Percentiles rank a stretch among this genome's conserved stretches.
These are phyloP conservation scores for Elymnias hypermnestra DNA, from an alignment of 1,140 invertebrate genomes.

Conservation along the genomic window DNA sequence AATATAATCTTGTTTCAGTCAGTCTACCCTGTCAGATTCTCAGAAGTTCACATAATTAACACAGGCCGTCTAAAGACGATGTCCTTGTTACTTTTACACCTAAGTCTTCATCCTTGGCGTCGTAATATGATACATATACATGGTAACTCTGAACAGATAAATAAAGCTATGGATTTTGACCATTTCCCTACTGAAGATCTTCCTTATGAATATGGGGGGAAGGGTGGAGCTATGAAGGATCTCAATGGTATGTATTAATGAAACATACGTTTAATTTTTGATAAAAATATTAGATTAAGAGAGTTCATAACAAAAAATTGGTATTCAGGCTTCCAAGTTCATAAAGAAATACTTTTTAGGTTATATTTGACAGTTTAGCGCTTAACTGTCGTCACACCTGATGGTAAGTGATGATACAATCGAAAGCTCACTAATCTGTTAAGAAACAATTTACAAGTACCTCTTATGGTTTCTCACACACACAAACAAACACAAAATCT, in stretches of 20 bases:
- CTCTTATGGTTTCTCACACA: too few species aligned
- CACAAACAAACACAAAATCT: too few species aligned
- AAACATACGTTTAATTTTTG: neutral
- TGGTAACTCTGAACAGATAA: slow-evolving; percentile 37
- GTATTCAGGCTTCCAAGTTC: too few species aligned
- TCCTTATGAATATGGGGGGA: slow-evolving; percentile 61
- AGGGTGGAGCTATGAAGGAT: slow-evolving; percentile 63
- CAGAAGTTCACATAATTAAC: slow-evolving; percentile 61
- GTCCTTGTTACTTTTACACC: slow-evolving; percentile 50
- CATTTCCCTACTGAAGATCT: slow-evolving; percentile 46
- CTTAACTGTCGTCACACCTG: too few species aligned
- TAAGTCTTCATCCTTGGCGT: slow-evolving; percentile 58
- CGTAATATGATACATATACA: slow-evolving; percentile 53
- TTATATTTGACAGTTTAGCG: too few species aligned
- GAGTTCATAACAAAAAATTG: too few species aligned
- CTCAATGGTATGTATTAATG: slow-evolving; percentile 45
- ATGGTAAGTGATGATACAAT: too few species aligned
- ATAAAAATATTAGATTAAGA: too few species aligned
- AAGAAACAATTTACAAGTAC: too few species aligned
- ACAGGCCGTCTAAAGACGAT: slow-evolving; percentile 58
- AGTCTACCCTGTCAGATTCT: slow-evolving; percentile 47
- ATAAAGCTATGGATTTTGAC: slow-evolving; percentile 44
- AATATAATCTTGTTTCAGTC: slow-evolving; percentile 35
- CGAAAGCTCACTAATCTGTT: too few species aligned
- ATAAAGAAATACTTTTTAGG: too few species aligned